Conservation (phyloP, 1,140 invertebrate genomes). For the Drosophila pallidifrons region DNA sequence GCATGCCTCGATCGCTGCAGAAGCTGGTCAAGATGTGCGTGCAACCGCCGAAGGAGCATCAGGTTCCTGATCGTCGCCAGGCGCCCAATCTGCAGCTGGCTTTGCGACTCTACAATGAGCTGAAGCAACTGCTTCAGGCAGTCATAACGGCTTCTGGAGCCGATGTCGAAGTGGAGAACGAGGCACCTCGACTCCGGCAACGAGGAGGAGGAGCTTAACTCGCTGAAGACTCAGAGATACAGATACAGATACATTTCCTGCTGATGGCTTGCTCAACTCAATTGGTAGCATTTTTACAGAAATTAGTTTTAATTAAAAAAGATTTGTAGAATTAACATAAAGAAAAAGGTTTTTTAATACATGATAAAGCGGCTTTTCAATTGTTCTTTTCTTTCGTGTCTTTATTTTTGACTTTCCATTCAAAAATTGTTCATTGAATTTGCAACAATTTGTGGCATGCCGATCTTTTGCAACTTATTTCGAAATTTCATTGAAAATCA, state of each 20-base stretch:
- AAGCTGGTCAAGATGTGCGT: conserved; percentile 70
- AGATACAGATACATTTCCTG: conserved; percentile 7
- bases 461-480: conserved; percentile 63
- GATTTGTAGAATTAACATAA: conserved; percentile 35
- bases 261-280: conserved; percentile 38
- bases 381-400: conserved; percentile 32
- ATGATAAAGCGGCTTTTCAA: conserved; percentile 41
- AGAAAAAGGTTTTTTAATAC: conserved; percentile 58
- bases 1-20: conserved; percentile 55
- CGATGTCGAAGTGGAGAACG: conserved; percentile 33
- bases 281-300: conserved; percentile 51
- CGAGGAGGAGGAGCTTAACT: conserved; percentile 27
- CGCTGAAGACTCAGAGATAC: not conserved
- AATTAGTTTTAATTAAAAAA: conserved; percentile 54
- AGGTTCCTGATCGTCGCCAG: conserved; percentile 56
- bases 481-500: conserved; percentile 59
- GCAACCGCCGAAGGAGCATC: conserved; percentile 70
- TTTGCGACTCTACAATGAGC: conserved; percentile 72
- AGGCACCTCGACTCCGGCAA: conserved; percentile 25
- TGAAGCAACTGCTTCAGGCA: conserved; percentile 73
- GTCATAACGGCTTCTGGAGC: conserved; percentile 60
- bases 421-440: conserved; percentile 55
- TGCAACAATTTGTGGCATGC: conserved; percentile 57
- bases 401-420: conserved; percentile 33
- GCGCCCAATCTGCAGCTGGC: conserved; percentile 71